These are phyloP conservation scores for Galagoides demidoff DNA, from an alignment of 2,797 vertebrate genomes.

Conservation along the genomic window DNA sequence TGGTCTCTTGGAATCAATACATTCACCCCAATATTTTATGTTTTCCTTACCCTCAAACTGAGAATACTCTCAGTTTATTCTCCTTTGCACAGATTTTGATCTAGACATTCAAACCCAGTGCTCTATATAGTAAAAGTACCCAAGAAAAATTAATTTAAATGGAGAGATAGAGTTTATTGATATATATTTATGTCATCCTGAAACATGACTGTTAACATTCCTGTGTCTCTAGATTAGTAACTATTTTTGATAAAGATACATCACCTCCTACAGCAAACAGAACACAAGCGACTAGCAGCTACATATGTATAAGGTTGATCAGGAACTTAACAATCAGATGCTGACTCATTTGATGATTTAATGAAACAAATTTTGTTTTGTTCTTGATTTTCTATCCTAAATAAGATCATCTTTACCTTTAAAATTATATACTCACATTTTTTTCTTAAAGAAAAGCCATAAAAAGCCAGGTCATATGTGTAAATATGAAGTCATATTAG, in stretches of 20 bases:
- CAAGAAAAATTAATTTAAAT: neutral
- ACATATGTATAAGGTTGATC: neutral
- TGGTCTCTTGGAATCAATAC: neutral
- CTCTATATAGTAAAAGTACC: neutral
- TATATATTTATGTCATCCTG: neutral
- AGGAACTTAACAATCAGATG: neutral
- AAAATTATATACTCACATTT: neutral
- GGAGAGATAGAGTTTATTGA: neutral
- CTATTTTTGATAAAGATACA: neutral
- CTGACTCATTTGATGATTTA: neutral
- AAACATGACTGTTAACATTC: neutral
- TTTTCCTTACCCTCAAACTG: neutral
- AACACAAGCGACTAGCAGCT: neutral
- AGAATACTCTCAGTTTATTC: neutral
- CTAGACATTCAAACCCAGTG: neutral
- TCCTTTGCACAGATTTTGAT: neutral
- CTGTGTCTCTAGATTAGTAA: neutral
- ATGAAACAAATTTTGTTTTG: neutral
- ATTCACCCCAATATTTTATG: neutral
- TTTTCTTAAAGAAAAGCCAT: neutral
- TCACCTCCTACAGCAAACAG: neutral
- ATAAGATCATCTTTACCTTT: constrained; percentile 22
- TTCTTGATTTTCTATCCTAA: neutral
- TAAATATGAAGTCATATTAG: neutral
- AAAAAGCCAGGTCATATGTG: neutral